phyloP scores from a whole-genome alignment of 2,797 vertebrate genomes.

The Diglossa cyanea region DNA sequence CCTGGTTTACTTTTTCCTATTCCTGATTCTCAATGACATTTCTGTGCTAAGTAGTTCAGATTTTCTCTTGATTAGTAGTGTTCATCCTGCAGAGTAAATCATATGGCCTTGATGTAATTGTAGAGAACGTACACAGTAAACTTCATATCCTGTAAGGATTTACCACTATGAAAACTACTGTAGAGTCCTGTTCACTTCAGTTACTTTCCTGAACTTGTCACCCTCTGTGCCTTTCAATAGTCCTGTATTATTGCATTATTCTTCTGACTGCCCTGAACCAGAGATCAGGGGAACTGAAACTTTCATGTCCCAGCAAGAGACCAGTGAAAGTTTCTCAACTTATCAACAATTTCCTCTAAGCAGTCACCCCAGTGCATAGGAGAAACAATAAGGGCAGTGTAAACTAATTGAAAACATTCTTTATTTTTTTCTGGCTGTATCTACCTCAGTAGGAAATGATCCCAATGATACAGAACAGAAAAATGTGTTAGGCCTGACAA shows the following conservation, averaged over 20 bases:
- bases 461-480: not conserved
- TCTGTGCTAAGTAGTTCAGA: not conserved
- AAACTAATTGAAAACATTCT: not conserved
- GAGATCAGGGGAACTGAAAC: not conserved
- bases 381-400: not conserved
- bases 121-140: not conserved
- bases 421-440: not conserved
- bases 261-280: not conserved
- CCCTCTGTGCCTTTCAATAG: not conserved
- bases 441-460: not conserved
- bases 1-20: not conserved
- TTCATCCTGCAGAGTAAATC: not conserved
- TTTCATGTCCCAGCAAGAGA: not conserved
- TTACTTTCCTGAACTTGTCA: not conserved
- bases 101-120: not conserved
- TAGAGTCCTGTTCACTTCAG: not conserved
- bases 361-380: not conserved
- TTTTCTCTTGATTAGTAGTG: not conserved
- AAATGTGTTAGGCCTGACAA: not conserved
- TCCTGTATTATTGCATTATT: not conserved
- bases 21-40: not conserved
- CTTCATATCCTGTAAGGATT: not conserved
- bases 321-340: not conserved
- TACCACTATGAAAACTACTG: not conserved
- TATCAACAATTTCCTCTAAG: not conserved